Percentiles rank a stretch among this genome's conserved stretches.
These are phyloP conservation scores for Homarus gammarus DNA, from an alignment of 2,888 invertebrate genomes.

Conservation along the genomic window DNA sequence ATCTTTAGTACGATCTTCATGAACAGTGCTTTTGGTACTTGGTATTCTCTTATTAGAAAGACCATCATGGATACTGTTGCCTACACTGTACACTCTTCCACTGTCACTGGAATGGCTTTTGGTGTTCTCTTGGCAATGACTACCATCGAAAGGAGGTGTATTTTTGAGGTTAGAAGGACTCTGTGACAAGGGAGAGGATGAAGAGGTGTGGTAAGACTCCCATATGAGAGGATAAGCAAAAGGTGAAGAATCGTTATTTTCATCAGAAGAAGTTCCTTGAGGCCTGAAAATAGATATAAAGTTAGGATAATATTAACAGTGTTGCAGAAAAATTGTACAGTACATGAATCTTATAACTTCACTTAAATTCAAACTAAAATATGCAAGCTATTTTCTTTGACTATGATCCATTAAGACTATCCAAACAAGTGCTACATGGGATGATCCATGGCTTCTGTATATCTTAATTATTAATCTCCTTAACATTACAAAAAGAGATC, in stretches of 20 bases:
- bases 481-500: no score
- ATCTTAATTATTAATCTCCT: no score
- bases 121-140: background rate
- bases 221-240: slow-evolving; percentile 59
- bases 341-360: no score
- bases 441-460: no score
- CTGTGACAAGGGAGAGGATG: slow-evolving; percentile 2
- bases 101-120: background rate
- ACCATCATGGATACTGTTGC: no score
- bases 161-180: background rate
- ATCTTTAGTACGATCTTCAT: background rate
- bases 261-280: background rate
- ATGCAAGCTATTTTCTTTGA: no score
- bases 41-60: no score
- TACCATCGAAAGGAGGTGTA: background rate
- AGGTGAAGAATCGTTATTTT: slow-evolving; percentile 30
- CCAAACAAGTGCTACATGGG: no score
- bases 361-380: no score
- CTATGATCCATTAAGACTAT: no score
- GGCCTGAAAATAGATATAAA: slow-evolving; percentile 1
- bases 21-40: background rate
- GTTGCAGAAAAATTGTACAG: no score
- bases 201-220: slow-evolving; percentile 24
- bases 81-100: background rate
- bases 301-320: background rate